Percentiles rank a stretch among this genome's conserved stretches.
These are phyloP conservation scores for Phasianus colchicus DNA, from an alignment of 2,113 vertebrate genomes.

Conservation along the genomic window DNA sequence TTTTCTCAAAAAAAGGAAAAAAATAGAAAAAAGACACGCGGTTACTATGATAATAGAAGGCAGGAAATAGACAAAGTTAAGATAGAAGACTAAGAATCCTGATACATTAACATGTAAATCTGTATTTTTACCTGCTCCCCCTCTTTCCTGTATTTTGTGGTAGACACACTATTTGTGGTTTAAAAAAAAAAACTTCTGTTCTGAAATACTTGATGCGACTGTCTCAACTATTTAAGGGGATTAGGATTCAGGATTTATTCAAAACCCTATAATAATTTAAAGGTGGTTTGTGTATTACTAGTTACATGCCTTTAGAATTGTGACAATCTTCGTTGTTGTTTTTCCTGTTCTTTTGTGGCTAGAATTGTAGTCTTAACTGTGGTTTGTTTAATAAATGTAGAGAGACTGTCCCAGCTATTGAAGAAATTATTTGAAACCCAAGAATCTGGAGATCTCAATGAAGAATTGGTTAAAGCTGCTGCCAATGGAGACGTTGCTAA, in stretches of 20 bases:
- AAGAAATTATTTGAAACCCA: conserved; percentile 99
- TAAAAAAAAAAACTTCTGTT: neutral
- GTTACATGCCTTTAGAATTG: neutral
- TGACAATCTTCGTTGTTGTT: neutral
- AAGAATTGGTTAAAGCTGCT: conserved; percentile 98
- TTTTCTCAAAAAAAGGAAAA: neutral
- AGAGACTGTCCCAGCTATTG: conserved; percentile 95
- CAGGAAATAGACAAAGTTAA: neutral
- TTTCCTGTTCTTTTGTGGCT: neutral
- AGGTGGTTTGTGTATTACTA: neutral
- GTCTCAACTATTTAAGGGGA: neutral
- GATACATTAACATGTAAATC: neutral
- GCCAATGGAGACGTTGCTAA: conserved; percentile 98
- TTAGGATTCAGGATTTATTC: neutral
- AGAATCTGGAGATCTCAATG: conserved; percentile 98
- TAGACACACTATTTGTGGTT: neutral
- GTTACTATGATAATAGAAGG: no score
- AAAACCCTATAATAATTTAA: neutral
- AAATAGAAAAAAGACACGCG: neutral
- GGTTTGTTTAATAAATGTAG: conserved; percentile 77
- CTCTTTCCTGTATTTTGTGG: neutral
- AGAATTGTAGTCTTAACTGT: neutral
- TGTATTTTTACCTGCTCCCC: neutral
- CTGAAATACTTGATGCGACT: neutral
- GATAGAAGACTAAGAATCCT: neutral